These are phyloP conservation scores for Sialis lutaria DNA, from an alignment of 2,888 invertebrate species.

Conservation along the genomic window DNA sequence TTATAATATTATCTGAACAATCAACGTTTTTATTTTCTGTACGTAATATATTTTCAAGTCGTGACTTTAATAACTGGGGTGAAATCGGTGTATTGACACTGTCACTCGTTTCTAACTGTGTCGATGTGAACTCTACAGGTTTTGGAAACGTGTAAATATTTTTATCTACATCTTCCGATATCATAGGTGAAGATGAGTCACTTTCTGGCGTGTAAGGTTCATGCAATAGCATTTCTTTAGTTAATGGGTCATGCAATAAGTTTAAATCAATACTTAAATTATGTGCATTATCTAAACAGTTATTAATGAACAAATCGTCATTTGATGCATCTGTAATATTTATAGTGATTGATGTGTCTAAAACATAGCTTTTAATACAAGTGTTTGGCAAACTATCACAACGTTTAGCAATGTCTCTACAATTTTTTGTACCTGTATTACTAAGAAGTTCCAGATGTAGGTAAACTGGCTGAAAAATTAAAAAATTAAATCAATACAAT, in stretches of 20 bases:
- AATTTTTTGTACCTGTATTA: constrained; percentile 60
- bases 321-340: constrained; percentile 24
- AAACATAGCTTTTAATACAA: constrained; percentile 27
- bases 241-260: constrained; percentile 32
- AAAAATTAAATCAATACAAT: constrained; percentile 9
- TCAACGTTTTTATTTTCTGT: constrained; percentile 1
- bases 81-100: constrained; percentile 27
- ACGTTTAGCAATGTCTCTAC: constrained; percentile 27
- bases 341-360: constrained; percentile 23
- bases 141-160: constrained; percentile 16
- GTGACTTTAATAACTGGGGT: constrained; percentile 41
- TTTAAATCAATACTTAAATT: constrained; percentile 20
- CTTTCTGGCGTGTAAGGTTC: constrained; percentile 76
- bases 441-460: constrained; percentile 49
- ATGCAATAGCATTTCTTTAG: constrained; percentile 27
- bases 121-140: constrained; percentile 9
- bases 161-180: constrained; percentile 24
- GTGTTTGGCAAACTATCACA: constrained; percentile 29
- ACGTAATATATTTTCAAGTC: constrained; percentile 32
- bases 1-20: too few relatives aligned
- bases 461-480: constrained; percentile 57
- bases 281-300: not conserved
- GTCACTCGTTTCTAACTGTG: constrained; percentile 5
- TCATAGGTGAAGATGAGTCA: constrained; percentile 55
- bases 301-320: constrained; percentile 11